Conservation (phyloP, 2,888 invertebrate species). For the Diarsia rubi region DNA sequence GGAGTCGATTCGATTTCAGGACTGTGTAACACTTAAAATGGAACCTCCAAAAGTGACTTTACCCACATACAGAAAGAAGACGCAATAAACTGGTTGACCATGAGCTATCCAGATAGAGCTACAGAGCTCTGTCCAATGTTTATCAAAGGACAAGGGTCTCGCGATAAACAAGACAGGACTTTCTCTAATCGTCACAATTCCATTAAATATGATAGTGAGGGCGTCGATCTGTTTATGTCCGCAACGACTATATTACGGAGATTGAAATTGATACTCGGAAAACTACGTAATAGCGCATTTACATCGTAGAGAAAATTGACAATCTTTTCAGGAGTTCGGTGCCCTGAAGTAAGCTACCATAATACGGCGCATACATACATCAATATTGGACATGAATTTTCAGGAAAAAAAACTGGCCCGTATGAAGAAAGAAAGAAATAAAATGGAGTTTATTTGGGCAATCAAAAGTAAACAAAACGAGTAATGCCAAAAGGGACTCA, state of each 20-base stretch:
- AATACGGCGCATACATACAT: neutral
- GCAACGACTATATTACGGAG: neutral
- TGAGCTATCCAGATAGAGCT: neutral
- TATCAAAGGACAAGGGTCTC: neutral
- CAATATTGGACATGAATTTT: neutral
- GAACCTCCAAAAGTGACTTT: neutral
- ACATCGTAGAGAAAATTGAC: constrained; percentile 7
- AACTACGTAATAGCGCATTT: neutral
- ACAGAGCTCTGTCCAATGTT: neutral
- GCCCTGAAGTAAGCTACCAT: neutral
- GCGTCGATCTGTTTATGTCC: constrained; percentile 1
- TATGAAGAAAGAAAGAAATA: too few relatives aligned
- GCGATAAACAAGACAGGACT: neutral
- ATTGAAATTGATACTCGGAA: neutral
- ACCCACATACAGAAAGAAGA: neutral
- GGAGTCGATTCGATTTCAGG: neutral
- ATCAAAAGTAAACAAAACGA: too few relatives aligned
- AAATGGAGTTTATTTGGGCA: too few relatives aligned
- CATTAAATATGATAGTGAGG: constrained; percentile 12
- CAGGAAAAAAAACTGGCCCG: neutral
- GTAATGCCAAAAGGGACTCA: too few relatives aligned
- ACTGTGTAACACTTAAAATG: neutral
- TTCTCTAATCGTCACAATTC: constrained; percentile 12
- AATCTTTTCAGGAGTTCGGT: constrained; percentile 6
- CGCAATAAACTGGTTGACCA: neutral